phyloP scores from a whole-genome alignment of 2,797 vertebrate genomes.

The Enteromius thamalakanensis region DNA sequence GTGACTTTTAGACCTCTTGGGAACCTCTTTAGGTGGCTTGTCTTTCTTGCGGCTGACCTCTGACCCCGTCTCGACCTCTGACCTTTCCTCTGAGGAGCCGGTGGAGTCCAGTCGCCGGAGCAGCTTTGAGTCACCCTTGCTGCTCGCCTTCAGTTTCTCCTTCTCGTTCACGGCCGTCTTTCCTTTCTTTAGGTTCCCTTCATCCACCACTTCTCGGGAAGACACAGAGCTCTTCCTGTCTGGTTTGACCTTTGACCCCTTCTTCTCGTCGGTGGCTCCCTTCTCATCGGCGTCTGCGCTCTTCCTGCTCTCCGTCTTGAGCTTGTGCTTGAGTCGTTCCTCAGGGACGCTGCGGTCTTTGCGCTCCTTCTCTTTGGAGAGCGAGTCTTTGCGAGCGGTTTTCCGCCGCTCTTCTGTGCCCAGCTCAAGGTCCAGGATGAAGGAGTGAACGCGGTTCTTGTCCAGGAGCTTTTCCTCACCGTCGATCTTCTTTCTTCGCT shows the following conservation, averaged over 20 bases:
- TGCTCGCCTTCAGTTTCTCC: slow-evolving; percentile 72
- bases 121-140: slow-evolving; percentile 80
- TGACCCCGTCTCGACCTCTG: slow-evolving; percentile 78
- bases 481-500: slow-evolving; percentile 76
- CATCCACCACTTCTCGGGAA: slow-evolving; percentile 82
- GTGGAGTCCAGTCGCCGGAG: slow-evolving; percentile 78
- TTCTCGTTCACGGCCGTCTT: slow-evolving; percentile 75
- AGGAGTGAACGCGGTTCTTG: slow-evolving; percentile 78
- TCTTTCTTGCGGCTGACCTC: slow-evolving; percentile 83
- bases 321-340: slow-evolving; percentile 85
- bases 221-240: slow-evolving; percentile 81
- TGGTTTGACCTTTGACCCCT: slow-evolving; percentile 80
- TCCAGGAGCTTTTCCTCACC: slow-evolving; percentile 83
- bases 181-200: slow-evolving; percentile 72
- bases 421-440: slow-evolving; percentile 82
- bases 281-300: slow-evolving; percentile 69
- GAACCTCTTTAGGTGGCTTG: slow-evolving; percentile 78
- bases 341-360: slow-evolving; percentile 81
- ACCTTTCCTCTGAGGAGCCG: slow-evolving; percentile 86
- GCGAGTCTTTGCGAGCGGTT: slow-evolving; percentile 78
- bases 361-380: slow-evolving; percentile 78
- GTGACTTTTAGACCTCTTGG: slow-evolving; percentile 83
- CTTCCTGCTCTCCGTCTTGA: slow-evolving; percentile 80
- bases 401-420: slow-evolving; percentile 79
- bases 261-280: slow-evolving; percentile 83